Conservation (phyloP, 2,888 invertebrate species). For the Yponomeuta plumbellus region DNA sequence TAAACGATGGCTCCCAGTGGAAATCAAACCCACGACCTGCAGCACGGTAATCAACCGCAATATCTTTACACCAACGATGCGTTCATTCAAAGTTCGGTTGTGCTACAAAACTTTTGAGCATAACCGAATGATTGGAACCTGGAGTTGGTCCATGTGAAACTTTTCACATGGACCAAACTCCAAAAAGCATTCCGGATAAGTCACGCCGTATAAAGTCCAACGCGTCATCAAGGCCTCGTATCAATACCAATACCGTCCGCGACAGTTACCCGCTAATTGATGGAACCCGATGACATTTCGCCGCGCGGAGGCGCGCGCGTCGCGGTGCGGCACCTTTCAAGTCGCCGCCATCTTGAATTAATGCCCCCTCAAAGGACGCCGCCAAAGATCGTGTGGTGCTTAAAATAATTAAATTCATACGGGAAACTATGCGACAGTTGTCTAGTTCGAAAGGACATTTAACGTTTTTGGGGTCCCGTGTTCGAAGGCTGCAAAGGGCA, state of each 20-base stretch:
- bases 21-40: too few relatives aligned
- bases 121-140: too few relatives aligned
- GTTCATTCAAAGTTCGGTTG: too few relatives aligned
- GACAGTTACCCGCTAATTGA: constrained; percentile 63
- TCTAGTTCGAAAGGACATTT: constrained; percentile 38
- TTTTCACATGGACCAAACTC: constrained; percentile 31
- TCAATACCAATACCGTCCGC: constrained; percentile 62
- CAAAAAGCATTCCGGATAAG: constrained; percentile 38
- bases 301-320: constrained; percentile 52
- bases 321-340: constrained; percentile 63
- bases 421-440: constrained; percentile 67
- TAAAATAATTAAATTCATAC: constrained; percentile 65
- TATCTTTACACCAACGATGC: too few relatives aligned
- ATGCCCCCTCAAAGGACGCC: constrained; percentile 53
- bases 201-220: constrained; percentile 42
- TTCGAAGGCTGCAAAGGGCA: too few relatives aligned
- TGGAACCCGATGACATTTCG: constrained; percentile 72
- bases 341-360: constrained; percentile 45
- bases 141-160: too few relatives aligned
- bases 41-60: too few relatives aligned
- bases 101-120: too few relatives aligned
- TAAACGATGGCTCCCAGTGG: too few relatives aligned
- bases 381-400: constrained; percentile 32
- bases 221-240: constrained; percentile 21
- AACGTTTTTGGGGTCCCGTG: neutral